A percentile compares a stretch with the other conserved stretches of the same genome.
phyloP scores from a whole-genome alignment of 2,797 vertebrate genomes.

The Cyclopterus lumpus region DNA sequence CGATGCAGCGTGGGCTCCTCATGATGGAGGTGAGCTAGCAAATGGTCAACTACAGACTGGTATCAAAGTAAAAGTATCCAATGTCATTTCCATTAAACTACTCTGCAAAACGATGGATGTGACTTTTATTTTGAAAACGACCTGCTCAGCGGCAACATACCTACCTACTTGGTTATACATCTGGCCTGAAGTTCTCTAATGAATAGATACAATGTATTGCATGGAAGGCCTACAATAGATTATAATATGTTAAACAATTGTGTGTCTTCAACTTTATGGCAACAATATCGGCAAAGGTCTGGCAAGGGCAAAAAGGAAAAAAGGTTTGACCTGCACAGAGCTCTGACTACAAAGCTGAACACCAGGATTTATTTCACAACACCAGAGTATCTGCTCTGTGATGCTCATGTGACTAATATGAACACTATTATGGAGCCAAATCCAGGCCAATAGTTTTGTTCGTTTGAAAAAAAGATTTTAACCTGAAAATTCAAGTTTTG shows the following conservation, averaged over 20 bases:
- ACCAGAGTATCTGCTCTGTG: not conserved
- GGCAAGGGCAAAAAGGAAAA: not conserved
- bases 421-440: too few species aligned
- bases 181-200: too few species aligned
- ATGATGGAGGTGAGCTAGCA: not conserved
- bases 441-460: too few species aligned
- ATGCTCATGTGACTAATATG: not conserved
- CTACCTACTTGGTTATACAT: too few species aligned
- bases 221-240: not conserved
- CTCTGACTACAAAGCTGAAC: not conserved
- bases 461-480: too few species aligned
- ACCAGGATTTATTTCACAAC: not conserved
- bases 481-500: too few species aligned
- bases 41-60: too few species aligned
- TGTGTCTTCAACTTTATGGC: not conserved
- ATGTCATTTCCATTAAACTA: not conserved
- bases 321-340: not conserved
- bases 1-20: too few species aligned
- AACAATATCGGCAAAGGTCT: not conserved
- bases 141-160: accelerated
- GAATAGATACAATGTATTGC: not conserved
- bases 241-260: not conserved
- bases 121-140: conserved; percentile 22
- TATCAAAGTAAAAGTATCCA: conserved; percentile 21
- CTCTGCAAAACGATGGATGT: accelerated